Conservation (phyloP, 2,113 vertebrate species). For the Tinamus guttatus region DNA sequence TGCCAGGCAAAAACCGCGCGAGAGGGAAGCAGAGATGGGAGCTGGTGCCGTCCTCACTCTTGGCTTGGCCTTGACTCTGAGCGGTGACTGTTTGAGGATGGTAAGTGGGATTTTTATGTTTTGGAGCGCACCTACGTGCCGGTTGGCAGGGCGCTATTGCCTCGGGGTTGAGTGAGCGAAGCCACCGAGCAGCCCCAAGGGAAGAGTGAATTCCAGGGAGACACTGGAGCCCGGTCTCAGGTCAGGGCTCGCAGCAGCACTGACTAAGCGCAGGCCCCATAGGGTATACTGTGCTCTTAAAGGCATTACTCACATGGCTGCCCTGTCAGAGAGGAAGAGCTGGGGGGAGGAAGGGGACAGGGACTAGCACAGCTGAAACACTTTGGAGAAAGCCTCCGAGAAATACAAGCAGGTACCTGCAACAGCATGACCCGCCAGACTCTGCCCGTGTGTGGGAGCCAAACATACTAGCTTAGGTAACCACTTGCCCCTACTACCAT, state of each 20-base stretch:
- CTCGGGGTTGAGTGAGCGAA: background rate
- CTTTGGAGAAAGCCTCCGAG: background rate
- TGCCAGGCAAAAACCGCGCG: background rate
- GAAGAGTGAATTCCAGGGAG: background rate
- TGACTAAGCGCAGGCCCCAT: background rate
- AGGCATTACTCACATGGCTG: background rate
- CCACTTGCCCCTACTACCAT: background rate
- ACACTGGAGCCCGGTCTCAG: background rate
- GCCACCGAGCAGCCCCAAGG: accelerated
- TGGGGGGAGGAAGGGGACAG: background rate
- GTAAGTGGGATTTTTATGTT: slow-evolving; percentile 57
- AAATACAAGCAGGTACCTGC: background rate
- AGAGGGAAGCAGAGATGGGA: slow-evolving; percentile 55
- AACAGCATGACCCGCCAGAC: background rate
- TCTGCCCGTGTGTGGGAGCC: background rate
- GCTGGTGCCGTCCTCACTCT: slow-evolving; percentile 20
- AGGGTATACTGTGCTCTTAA: background rate
- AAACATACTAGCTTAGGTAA: background rate
- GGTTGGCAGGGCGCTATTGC: background rate
- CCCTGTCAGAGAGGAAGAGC: background rate
- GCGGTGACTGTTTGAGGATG: slow-evolving; percentile 21
- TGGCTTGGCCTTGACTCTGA: slow-evolving; percentile 52
- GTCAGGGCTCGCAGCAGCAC: background rate
- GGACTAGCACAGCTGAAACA: background rate
- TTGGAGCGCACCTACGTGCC: background rate